A percentile compares a stretch with the other conserved stretches of the same genome.
These are phyloP conservation scores for Nephila pilipes DNA, from an alignment of 1,140 invertebrate species.

Conservation along the genomic window DNA sequence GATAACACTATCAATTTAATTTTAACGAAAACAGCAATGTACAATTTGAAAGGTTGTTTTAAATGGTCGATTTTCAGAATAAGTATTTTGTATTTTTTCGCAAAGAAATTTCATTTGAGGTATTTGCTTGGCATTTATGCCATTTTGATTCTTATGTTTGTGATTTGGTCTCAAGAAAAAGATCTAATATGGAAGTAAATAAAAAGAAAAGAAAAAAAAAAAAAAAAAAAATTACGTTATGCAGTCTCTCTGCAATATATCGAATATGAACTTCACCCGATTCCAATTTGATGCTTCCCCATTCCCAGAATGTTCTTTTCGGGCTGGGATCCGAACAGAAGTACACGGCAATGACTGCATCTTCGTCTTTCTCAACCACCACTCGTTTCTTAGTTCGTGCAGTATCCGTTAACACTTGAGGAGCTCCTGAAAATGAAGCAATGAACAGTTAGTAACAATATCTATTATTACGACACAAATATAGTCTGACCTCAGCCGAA, in stretches of 20 bases:
- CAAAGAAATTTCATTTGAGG: background rate
- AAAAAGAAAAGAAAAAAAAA: background rate
- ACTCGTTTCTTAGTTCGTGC: constrained; percentile 71
- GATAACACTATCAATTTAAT: too few relatives aligned
- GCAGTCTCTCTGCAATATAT: constrained; percentile 75
- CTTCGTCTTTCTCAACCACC: constrained; percentile 77
- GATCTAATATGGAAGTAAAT: background rate
- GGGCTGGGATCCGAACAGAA: constrained; percentile 79
- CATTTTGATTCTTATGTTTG: background rate
- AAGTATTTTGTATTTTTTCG: background rate
- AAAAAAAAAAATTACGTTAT: constrained; percentile 52
- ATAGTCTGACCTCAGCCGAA: too few relatives aligned
- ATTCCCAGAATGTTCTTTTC: constrained; percentile 78
- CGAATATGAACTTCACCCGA: constrained; percentile 56
- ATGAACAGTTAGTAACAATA: background rate
- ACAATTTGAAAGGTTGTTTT: too few relatives aligned
- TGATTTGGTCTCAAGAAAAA: background rate
- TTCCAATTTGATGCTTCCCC: constrained; percentile 77
- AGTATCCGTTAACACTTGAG: constrained; percentile 75
- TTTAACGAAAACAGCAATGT: too few relatives aligned
- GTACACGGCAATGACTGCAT: constrained; percentile 75
- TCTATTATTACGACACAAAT: background rate
- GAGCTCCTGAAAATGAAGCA: constrained; percentile 72
- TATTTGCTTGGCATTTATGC: background rate
- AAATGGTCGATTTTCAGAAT: too few relatives aligned